phyloP scores from a whole-genome alignment of 1,140 invertebrate genomes.

The Pogonognathellus flavescens region DNA sequence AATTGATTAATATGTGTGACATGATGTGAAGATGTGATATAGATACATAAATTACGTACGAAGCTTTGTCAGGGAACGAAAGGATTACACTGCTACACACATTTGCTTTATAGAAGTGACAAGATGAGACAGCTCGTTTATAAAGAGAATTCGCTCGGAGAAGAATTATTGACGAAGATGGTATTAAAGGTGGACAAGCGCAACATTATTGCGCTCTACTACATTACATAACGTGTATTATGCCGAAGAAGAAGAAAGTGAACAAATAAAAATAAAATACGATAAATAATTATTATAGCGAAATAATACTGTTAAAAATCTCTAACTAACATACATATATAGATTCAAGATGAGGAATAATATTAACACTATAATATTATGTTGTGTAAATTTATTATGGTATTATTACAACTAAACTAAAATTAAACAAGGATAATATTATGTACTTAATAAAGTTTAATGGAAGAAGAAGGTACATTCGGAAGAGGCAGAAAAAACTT shows the following conservation, averaged over 20 bases:
- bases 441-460: constrained; percentile 6
- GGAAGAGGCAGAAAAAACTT: not conserved
- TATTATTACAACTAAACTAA: too few species aligned
- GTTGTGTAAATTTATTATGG: too few species aligned
- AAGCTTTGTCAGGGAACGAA: constrained; percentile 30
- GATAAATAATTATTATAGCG: too few species aligned
- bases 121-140: not conserved
- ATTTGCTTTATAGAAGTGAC: not conserved
- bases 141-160: not conserved
- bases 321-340: too few species aligned
- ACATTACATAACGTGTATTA: constrained; percentile 12
- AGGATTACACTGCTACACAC: too few species aligned
- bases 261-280: too few species aligned
- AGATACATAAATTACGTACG: constrained; percentile 12
- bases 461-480: not conserved
- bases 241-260: not conserved
- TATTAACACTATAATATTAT: too few species aligned
- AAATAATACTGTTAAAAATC: too few species aligned
- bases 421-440: too few species aligned
- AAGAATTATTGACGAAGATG: not conserved
- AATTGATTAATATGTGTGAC: not conserved
- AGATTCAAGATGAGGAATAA: too few species aligned
- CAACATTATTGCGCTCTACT: not conserved
- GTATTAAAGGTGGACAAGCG: not conserved
- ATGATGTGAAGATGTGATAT: constrained; percentile 21